These are phyloP conservation scores for Aspiorhynchus laticeps DNA, from an alignment of 2,113 vertebrate genomes.

Conservation along the genomic window DNA sequence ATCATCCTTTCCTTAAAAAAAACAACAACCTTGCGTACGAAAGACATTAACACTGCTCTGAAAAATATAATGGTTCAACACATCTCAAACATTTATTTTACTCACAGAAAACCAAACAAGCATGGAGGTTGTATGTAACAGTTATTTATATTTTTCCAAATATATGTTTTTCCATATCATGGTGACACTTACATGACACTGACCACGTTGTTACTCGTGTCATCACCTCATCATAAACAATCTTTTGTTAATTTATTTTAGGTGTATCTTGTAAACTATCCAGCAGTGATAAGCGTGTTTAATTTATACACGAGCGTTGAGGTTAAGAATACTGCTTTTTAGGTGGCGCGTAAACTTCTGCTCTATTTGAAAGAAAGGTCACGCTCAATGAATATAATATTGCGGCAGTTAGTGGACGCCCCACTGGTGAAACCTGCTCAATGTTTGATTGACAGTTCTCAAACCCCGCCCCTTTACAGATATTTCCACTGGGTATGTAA, in stretches of 20 bases:
- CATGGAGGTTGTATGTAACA: background rate
- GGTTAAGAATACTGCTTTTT: background rate
- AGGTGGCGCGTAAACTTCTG: background rate
- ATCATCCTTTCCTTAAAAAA: slow-evolving; percentile 15
- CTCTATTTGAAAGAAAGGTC: slow-evolving; percentile 47
- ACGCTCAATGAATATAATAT: slow-evolving; percentile 45
- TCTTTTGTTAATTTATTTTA: background rate
- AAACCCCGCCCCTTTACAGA: slow-evolving; percentile 47
- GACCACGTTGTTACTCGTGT: background rate
- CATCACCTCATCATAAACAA: background rate
- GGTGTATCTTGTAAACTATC: background rate
- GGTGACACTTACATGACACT: background rate
- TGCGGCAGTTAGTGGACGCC: slow-evolving; percentile 53
- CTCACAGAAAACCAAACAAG: background rate
- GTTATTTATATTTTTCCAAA: background rate
- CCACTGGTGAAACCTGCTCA: slow-evolving; percentile 46
- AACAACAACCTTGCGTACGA: background rate
- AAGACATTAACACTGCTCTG: background rate
- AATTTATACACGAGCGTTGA: background rate
- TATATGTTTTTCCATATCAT: background rate
- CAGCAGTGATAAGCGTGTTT: background rate
- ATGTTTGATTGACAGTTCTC: slow-evolving; percentile 51
- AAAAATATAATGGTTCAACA: background rate
- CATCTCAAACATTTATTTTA: background rate
- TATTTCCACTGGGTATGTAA: background rate